Base-by-base conservation (phyloP, 2,888 invertebrate species). In the Chrysotoxum bicinctum region DNA sequence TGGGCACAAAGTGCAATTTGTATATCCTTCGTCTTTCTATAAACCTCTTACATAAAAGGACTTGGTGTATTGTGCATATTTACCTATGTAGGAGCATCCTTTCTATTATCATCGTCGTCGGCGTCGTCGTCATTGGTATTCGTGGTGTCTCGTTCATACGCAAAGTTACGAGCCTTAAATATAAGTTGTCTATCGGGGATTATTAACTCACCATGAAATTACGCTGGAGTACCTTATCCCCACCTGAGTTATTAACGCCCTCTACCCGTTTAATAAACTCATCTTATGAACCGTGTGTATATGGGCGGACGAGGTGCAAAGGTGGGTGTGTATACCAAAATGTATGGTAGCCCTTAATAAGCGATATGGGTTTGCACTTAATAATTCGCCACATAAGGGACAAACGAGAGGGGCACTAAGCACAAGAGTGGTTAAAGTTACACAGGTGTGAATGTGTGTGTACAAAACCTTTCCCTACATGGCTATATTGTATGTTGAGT, bases 191-290 rank as follows among this genome's bases (percentile, higher is more conserved):
- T 81, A 81, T 85, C 73, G 85, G 85, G 85, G 85, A 85, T 85
- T 85, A 85, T 85, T 85, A 85, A 85, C 81, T 81, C 85, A 81
- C 69, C 76, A 83, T 85, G 85, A 85, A 85, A 85, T 85, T 85
- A 73, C 81, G 85, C 62, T 81, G 81, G 85, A 81, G 80, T 81
- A 77, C 81, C 72, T 81, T 77, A 85, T 85, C 76, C 85, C 85
- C 85, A 85, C 58, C 85, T 85, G 85, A 81, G 85, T 85, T 85
- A 85, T 85, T 85, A 85, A 85, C 81, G 81, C 75, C 70, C 75
- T 69, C 75, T 32, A 35, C 80, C 80, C 75, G 48, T 70, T 76
- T 80, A 68, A 84, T 80, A 70, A 80, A 84, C 56, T 48, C 72
- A 72, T 52, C 56, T 74, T 26, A 50, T 69, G 56, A 54, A 14